Base-by-base conservation (phyloP, 2,113 vertebrate genomes). In the Lamprotornis superbus region DNA sequence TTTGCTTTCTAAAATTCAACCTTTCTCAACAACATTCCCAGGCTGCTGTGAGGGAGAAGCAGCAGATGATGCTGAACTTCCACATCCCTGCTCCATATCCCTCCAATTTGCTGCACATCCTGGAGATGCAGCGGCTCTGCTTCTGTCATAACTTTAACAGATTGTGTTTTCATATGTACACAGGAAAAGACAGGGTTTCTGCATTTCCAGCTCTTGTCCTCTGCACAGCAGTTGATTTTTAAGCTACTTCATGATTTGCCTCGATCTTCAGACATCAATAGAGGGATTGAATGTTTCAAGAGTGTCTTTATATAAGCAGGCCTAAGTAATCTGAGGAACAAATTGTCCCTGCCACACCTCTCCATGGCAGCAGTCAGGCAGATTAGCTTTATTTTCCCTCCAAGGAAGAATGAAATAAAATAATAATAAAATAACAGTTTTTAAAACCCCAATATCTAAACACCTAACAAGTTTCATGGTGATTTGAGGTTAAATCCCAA, bases 311-410 rank as follows among this genome's bases (percentile, higher is more conserved):
- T 35, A 73, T 30, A 93, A 83, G 49, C 7, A 7, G n/a, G 70
- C 5, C 73, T 53, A 46, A 61, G 1, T 59, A 53, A 92, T 15
- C n/a, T 44, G 19, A 65, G 25, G 63, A 56, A 81, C 37, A 77
- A 82, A 46, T 25, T 59, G 42, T 59, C 39, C 31, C 57, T 64
- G 68, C 53, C 87, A 94, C 74, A 59, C 49, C 77, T 78, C 33
- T 68, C 37, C 31, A 17, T 23, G 47, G 57, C 27, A 82, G 82
- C 35, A 86, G 31, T 27, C 67, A 65, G 53, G 40, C 37, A 87
- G 70, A 55, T 80, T 71, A 81, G 50, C 28, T 91, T 83, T 85
- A 49, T 69, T 90, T 91, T 87, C 33, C 25, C 15, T 90, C 59
- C 67, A 88, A 85, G 27, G 16, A 92, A 61, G n/a, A 56, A 89